phyloP scores from a whole-genome alignment of 2,888 invertebrate species.

The Nysson spinosus region DNA sequence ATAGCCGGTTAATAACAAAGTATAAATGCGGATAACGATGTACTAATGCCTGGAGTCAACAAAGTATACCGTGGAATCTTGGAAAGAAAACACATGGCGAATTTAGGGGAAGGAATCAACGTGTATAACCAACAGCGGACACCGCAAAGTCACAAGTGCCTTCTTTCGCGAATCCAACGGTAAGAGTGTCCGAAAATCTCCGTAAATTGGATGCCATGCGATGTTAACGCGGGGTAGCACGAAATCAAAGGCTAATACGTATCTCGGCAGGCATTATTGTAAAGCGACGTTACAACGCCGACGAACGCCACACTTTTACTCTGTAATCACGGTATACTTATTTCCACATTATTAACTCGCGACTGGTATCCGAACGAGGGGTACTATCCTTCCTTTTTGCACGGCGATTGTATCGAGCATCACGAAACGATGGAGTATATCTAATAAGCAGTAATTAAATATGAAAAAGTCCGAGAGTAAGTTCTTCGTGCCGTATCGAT shows the following conservation, averaged over 20 bases:
- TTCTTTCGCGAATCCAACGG: no score
- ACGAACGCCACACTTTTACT: slow-evolving; percentile 37
- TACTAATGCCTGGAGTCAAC: slow-evolving; percentile 53
- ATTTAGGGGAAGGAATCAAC: no score
- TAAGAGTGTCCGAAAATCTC: no score
- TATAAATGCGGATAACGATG: slow-evolving; percentile 51
- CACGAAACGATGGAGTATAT: slow-evolving; percentile 14
- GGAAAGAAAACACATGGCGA: no score
- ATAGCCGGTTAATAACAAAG: slow-evolving; percentile 56
- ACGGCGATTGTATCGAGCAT: slow-evolving; percentile 5
- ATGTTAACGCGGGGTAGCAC: not conserved
- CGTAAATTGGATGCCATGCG: no score
- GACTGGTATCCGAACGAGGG: slow-evolving; percentile 7
- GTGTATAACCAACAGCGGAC: no score
- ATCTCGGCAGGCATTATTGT: slow-evolving; percentile 44
- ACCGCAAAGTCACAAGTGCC: no score
- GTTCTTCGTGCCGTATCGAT: no score
- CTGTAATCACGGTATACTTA: slow-evolving; percentile 30
- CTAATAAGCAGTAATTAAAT: not conserved
- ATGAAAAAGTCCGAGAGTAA: not conserved
- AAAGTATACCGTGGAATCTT: slow-evolving; percentile 21
- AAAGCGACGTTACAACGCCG: slow-evolving; percentile 30
- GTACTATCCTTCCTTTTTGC: not conserved
- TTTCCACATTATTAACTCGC: slow-evolving; percentile 30
- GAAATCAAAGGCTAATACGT: slow-evolving; percentile 32